phyloP scores from a whole-genome alignment of 2,113 vertebrate genomes.

The Phrynosoma blainvillii region DNA sequence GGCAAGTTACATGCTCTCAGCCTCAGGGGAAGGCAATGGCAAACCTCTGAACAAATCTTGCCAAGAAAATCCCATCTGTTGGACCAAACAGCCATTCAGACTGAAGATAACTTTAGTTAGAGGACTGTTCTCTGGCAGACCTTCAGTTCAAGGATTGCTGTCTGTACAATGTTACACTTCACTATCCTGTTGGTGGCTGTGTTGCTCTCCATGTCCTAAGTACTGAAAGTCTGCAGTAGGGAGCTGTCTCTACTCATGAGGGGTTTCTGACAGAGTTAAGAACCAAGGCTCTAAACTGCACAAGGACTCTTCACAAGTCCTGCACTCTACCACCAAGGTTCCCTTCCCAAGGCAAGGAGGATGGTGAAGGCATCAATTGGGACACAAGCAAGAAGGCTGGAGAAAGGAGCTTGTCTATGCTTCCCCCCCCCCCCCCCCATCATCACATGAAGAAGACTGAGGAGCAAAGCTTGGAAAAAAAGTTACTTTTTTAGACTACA shows the following conservation, averaged over 20 bases:
- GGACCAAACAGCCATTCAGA: too few relatives aligned
- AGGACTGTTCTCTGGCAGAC: background rate
- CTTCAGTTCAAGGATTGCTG: too few relatives aligned
- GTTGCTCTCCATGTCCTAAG: background rate
- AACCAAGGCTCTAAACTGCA: too few relatives aligned
- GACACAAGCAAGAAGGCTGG: background rate
- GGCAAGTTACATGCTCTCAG: too few relatives aligned
- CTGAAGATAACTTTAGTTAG: background rate
- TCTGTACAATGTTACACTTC: background rate
- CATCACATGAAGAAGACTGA: background rate
- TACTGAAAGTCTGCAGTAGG: background rate
- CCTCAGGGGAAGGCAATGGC: too few relatives aligned
- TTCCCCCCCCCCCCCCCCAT: background rate
- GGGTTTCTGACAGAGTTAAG: background rate
- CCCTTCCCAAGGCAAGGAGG: background rate
- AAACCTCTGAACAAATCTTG: too few relatives aligned
- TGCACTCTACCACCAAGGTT: background rate
- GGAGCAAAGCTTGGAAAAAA: too few relatives aligned
- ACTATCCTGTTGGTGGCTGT: background rate
- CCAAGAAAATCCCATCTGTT: too few relatives aligned
- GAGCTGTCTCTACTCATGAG: background rate
- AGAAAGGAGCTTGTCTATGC: too few relatives aligned
- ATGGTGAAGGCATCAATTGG: background rate
- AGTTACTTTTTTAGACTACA: too few relatives aligned
- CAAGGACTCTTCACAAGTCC: background rate